Evolutionary conservation across 2,113 vertebrate genomes (phyloP).

Genomic region (Candoia aspera): DNA sequence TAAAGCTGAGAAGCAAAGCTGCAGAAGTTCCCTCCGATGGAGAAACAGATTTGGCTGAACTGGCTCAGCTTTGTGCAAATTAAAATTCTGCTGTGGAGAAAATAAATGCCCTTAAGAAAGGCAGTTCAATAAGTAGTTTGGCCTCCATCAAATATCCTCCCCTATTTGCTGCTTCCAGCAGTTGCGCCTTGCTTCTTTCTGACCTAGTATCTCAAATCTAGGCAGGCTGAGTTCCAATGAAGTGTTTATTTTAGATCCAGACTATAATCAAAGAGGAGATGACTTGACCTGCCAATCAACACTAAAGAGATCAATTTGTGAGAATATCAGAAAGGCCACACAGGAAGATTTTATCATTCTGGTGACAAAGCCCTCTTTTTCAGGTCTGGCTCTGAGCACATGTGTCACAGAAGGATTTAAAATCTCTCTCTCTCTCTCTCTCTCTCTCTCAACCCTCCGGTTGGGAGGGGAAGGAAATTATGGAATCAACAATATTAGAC

Average conservation of each 20-base stretch:
- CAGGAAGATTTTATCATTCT: slow-evolving; percentile 41
- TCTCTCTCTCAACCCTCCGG: too few species aligned
- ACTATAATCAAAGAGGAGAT: slow-evolving; percentile 38
- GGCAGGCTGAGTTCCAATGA: slow-evolving; percentile 1
- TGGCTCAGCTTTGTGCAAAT: background rate
- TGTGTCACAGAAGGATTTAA: slow-evolving; percentile 24
- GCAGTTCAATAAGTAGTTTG: background rate
- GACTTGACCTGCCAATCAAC: slow-evolving; percentile 43
- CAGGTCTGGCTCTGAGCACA: slow-evolving; percentile 34
- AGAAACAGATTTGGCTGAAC: background rate
- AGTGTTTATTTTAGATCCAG: slow-evolving; percentile 35
- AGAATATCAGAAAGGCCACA: slow-evolving; percentile 28
- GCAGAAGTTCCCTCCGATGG: too few species aligned
- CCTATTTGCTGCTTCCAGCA: background rate
- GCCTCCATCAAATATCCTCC: background rate
- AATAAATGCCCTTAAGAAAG: background rate
- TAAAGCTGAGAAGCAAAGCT: too few species aligned
- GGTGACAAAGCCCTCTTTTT: slow-evolving; percentile 42
- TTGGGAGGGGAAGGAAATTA: too few species aligned
- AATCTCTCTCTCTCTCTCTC: too few species aligned
- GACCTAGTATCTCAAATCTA: background rate
- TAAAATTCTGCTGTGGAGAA: background rate
- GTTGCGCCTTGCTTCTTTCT: background rate
- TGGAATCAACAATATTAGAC: too few species aligned
- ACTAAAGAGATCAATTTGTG: slow-evolving; percentile 48